Conservation (phyloP, 2,113 vertebrate species). For the Chaenogobius annularis region DNA sequence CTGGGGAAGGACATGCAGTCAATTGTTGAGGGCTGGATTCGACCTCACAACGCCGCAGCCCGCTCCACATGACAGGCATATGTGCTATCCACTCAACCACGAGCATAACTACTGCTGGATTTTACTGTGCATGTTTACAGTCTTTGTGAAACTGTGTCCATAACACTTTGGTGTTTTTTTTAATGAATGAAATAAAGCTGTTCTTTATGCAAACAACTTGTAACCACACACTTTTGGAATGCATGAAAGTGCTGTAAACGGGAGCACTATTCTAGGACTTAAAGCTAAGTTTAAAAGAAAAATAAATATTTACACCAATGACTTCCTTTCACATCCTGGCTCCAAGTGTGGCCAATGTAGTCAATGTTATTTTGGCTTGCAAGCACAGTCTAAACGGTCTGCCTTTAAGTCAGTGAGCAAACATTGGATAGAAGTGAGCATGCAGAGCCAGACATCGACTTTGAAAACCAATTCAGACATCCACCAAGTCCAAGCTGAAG, state of each 20-base stretch:
- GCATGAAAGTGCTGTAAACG: background rate
- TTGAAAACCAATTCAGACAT: background rate
- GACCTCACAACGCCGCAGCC: too few species aligned
- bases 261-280: background rate
- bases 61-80: too few species aligned
- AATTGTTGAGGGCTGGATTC: too few species aligned
- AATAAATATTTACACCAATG: background rate
- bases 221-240: background rate
- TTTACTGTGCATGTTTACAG: too few species aligned
- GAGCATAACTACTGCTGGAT: too few species aligned
- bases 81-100: too few species aligned
- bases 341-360: background rate
- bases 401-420: background rate
- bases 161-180: too few species aligned
- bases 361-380: background rate
- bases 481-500: background rate
- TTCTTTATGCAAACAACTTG: background rate
- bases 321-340: background rate
- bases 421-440: background rate
- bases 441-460: constrained; percentile 1
- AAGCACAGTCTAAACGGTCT: background rate
- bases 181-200: too few species aligned
- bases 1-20: too few species aligned
- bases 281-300: background rate
- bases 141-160: too few species aligned